A percentile compares a stretch with the other conserved stretches of the same genome.
phyloP scores from a whole-genome alignment of 2,113 vertebrate species.

The Scolopax mira region DNA sequence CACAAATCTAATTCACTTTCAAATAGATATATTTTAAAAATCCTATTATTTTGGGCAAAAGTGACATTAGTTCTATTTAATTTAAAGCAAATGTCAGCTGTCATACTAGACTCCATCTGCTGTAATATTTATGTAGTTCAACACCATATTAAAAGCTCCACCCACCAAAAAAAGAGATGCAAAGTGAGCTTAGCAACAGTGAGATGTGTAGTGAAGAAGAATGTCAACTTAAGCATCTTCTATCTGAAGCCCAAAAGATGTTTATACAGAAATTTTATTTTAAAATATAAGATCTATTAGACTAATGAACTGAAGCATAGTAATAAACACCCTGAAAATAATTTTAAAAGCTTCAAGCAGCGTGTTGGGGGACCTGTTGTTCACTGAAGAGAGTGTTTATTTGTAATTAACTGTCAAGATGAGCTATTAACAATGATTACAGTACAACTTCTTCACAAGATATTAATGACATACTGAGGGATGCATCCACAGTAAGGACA shows the following conservation, averaged over 20 bases:
- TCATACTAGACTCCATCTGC: conserved; percentile 74
- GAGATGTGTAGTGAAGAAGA: conserved; percentile 68
- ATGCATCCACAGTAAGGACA: not conserved
- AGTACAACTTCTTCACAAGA: not conserved
- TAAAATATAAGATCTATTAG: not conserved
- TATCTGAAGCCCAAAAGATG: not conserved
- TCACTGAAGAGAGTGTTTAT: not conserved
- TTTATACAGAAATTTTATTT: not conserved
- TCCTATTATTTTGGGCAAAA: conserved; percentile 26
- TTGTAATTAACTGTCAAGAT: not conserved
- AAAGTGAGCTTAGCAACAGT: conserved; percentile 79
- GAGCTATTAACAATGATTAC: not conserved
- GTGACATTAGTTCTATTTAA: conserved; percentile 39
- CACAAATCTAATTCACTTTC: not conserved
- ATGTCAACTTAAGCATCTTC: not conserved
- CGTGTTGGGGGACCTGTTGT: not conserved
- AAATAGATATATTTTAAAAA: not conserved
- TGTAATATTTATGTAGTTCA: conserved; percentile 54
- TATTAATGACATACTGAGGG: not conserved
- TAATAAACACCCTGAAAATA: not conserved
- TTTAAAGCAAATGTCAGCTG: conserved; percentile 69
- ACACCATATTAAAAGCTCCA: conserved; percentile 58
- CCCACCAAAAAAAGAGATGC: conserved; percentile 68
- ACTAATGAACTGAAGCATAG: not conserved
- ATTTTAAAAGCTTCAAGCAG: not conserved